These are phyloP conservation scores for Ianthella basta DNA, from an alignment of 37 sponge, comb jelly and placozoan species.

Conservation along the genomic window DNA sequence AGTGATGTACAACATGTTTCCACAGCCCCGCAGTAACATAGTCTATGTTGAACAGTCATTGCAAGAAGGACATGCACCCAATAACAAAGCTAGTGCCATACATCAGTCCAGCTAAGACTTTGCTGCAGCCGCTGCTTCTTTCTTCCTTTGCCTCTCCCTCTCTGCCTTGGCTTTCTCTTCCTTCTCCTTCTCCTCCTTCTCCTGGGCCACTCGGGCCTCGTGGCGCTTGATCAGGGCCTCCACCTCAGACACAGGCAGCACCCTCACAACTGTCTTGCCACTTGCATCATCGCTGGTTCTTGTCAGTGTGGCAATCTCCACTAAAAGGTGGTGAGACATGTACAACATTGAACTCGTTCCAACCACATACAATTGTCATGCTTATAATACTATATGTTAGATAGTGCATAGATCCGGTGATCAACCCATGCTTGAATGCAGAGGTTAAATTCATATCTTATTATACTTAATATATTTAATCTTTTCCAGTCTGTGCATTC, in stretches of 20 bases:
- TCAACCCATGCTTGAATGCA: no score
- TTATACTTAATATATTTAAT: no score
- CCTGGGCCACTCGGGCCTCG: constrained; percentile 56
- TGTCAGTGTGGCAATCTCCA: constrained; percentile 92
- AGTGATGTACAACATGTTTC: not conserved
- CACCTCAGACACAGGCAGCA: constrained; percentile 70
- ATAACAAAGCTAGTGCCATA: not conserved
- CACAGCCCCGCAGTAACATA: not conserved
- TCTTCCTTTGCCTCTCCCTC: constrained; percentile 23
- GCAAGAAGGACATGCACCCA: not conserved
- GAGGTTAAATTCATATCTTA: no score
- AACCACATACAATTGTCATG: no score
- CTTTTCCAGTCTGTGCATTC: no score
- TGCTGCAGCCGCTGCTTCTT: not conserved
- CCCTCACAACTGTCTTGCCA: constrained; percentile 73
- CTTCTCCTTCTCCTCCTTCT: constrained; percentile 37
- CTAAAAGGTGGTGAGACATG: not conserved
- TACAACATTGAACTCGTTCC: no score
- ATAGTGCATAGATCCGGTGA: no score
- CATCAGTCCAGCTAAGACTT: constrained; percentile 13
- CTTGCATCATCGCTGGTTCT: constrained; percentile 50
- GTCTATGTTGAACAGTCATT: not conserved
- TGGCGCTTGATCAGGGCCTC: constrained; percentile 68
- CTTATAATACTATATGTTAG: no score
- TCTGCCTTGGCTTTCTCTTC: constrained; percentile 14